Conservation (phyloP, 1,140 invertebrate genomes). For the Apis dorsata region DNA sequence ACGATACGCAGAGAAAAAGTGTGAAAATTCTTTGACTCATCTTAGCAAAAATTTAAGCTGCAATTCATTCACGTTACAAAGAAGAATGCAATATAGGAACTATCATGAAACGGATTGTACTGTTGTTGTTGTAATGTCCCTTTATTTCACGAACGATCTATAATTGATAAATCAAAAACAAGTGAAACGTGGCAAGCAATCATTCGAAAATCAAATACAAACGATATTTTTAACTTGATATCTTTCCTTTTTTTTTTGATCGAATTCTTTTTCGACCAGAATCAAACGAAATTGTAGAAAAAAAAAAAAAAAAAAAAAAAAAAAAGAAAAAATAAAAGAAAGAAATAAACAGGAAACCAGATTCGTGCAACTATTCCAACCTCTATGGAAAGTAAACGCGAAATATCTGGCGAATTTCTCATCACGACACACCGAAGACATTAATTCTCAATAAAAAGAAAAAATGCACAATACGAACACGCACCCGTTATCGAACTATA, state of each 20-base stretch:
- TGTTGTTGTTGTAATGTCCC: conserved; percentile 36
- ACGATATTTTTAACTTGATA: not conserved
- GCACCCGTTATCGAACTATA: conserved; percentile 67
- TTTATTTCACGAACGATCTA: conserved; percentile 30
- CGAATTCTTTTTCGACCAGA: not conserved
- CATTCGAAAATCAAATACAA: conserved; percentile 13
- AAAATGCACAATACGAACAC: conserved; percentile 57
- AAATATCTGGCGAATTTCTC: conserved; percentile 21
- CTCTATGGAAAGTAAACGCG: conserved; percentile 14
- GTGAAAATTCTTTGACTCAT: conserved; percentile 22
- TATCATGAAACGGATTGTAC: conserved; percentile 45
- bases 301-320: not conserved
- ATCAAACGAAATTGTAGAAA: not conserved
- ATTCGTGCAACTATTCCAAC: conserved; percentile 23
- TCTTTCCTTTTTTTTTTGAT: not conserved
- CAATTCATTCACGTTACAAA: conserved; percentile 47
- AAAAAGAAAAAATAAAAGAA: not conserved
- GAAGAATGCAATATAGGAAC: conserved; percentile 51
- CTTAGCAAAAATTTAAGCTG: conserved; percentile 38
- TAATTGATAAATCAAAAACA: conserved; percentile 27
- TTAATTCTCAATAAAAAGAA: conserved; percentile 20
- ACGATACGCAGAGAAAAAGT: conserved; percentile 2
- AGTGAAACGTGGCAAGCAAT: conserved; percentile 29
- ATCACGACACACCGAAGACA: conserved; percentile 26
- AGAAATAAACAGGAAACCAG: conserved; percentile 8